Percentiles rank a stretch among this genome's conserved stretches.
phyloP scores from a whole-genome alignment of 2,888 invertebrate genomes.

The Pecten maximus region DNA sequence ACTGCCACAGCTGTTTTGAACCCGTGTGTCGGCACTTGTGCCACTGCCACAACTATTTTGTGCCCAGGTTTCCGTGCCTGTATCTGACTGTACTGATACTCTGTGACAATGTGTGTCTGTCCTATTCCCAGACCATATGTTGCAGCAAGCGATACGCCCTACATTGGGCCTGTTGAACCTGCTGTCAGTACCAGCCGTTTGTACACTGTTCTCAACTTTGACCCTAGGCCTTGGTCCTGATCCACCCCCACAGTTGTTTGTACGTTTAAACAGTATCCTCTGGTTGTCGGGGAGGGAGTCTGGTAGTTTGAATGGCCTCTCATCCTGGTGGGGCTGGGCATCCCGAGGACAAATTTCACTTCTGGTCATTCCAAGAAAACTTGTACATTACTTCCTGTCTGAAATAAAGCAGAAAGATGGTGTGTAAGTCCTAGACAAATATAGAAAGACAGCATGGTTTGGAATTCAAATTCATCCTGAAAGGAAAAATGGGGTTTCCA shows the following conservation, averaged over 20 bases:
- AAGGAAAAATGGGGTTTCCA: too few species aligned
- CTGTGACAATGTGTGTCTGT: neutral
- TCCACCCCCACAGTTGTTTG: neutral
- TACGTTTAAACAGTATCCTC: neutral
- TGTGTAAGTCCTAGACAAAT: too few species aligned
- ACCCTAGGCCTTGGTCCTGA: neutral
- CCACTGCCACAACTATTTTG: too few species aligned
- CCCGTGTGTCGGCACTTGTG: too few species aligned
- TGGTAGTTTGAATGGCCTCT: neutral
- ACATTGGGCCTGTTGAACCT: neutral
- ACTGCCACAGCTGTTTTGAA: too few species aligned
- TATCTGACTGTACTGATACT: neutral
- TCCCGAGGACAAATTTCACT: neutral
- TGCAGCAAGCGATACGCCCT: neutral
- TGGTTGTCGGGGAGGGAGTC: neutral
- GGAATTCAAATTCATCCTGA: too few species aligned
- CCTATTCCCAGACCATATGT: neutral
- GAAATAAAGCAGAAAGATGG: neutral
- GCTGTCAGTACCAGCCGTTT: neutral
- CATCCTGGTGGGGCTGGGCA: neutral
- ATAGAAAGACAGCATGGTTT: too few species aligned
- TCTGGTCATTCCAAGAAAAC: neutral
- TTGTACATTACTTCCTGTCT: neutral
- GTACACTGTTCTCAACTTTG: neutral
- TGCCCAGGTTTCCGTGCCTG: neutral